These are phyloP conservation scores for Plagodis pulveraria DNA, from an alignment of 2,888 invertebrate species.

Conservation along the genomic window DNA sequence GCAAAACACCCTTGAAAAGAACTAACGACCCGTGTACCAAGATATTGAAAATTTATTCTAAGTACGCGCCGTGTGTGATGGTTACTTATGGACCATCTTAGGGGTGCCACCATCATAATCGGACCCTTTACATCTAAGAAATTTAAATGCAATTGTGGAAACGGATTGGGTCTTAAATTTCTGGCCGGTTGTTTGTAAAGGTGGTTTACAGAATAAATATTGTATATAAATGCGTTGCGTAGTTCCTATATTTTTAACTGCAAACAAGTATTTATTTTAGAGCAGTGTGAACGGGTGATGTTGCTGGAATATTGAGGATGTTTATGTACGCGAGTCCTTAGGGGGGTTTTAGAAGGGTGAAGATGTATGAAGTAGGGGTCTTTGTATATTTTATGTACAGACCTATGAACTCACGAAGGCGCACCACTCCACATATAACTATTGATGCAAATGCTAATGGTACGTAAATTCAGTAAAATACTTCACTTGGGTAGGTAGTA, in stretches of 20 bases:
- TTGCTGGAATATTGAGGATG: constrained; percentile 50
- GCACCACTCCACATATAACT: too few species aligned
- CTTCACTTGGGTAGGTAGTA: too few species aligned
- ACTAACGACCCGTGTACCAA: constrained; percentile 71
- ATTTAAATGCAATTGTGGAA: constrained; percentile 12
- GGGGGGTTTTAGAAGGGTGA: constrained; percentile 1
- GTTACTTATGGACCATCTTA: constrained; percentile 72
- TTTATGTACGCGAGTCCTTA: constrained; percentile 1
- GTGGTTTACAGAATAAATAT: constrained; percentile 63
- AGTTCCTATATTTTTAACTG: constrained; percentile 68
- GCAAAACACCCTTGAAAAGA: constrained; percentile 65
- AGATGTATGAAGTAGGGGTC: constrained; percentile 1
- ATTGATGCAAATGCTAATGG: too few species aligned
- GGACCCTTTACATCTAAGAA: constrained; percentile 39
- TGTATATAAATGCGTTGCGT: constrained; percentile 67
- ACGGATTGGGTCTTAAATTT: constrained; percentile 41
- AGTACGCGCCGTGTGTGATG: constrained; percentile 74
- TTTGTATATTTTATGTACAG: not conserved
- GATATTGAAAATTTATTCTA: constrained; percentile 83
- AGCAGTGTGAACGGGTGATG: constrained; percentile 69
- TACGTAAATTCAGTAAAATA: too few species aligned
- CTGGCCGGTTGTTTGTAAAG: constrained; percentile 47
- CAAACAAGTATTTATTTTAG: constrained; percentile 75
- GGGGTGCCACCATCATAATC: constrained; percentile 52
- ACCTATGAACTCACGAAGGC: too few species aligned